phyloP scores from a whole-genome alignment of 2,888 invertebrate genomes.

The Chymomyza amoena region DNA sequence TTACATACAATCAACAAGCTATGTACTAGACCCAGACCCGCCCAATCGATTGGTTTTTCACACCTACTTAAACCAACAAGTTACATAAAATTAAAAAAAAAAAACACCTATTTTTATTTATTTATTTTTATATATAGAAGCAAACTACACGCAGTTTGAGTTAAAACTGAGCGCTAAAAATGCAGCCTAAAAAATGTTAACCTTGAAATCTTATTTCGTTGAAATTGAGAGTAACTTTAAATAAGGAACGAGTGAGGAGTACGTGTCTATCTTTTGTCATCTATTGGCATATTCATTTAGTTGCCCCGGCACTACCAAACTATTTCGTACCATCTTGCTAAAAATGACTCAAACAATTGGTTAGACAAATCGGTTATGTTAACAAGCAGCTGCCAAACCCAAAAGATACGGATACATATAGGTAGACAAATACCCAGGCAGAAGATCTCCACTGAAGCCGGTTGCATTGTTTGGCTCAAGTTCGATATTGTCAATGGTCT shows the following conservation, averaged over 20 bases:
- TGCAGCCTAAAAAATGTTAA: constrained; percentile 28
- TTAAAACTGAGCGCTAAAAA: constrained; percentile 18
- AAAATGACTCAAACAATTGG: neutral
- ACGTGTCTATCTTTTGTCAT: too few species aligned
- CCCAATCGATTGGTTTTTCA: constrained; percentile 1
- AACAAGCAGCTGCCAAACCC: constrained; percentile 37
- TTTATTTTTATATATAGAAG: neutral
- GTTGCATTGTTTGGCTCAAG: constrained; percentile 23
- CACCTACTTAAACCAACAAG: constrained; percentile 3
- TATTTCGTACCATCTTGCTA: neutral
- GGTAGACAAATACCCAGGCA: neutral
- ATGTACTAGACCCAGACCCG: neutral
- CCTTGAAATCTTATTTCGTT: constrained; percentile 29
- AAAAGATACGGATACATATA: neutral
- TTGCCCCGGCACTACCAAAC: neutral
- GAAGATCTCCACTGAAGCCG: neutral
- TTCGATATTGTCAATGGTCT: constrained; percentile 16
- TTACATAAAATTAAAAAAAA: neutral
- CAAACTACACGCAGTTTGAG: neutral
- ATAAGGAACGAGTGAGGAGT: too few species aligned
- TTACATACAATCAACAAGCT: neutral
- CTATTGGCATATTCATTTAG: constrained; percentile 59
- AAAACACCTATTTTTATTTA: neutral
- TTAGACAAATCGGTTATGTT: constrained; percentile 36
- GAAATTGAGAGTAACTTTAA: constrained; percentile 39